Conservation (phyloP, 2,888 invertebrate species). For the Tachina grossa region DNA sequence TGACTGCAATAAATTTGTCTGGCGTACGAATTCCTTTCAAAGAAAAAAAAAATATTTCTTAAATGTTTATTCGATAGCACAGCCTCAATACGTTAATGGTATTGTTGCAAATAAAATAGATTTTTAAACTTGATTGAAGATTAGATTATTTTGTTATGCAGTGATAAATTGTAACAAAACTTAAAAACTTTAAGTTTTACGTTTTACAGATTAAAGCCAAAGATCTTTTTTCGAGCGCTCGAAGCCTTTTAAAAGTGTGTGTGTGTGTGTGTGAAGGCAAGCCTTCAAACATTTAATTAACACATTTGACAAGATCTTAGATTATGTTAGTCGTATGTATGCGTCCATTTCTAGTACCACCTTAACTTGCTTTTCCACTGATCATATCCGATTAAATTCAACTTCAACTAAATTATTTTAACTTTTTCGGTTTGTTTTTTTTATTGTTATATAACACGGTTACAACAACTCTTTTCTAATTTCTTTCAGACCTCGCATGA, state of each 20-base stretch:
- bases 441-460: neutral
- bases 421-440: no score
- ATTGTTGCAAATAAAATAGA: conserved; percentile 19
- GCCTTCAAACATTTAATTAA: neutral
- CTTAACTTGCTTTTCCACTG: no score
- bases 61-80: conserved; percentile 51
- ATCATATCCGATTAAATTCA: no score
- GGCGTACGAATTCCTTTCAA: conserved; percentile 56
- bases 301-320: neutral
- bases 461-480: neutral
- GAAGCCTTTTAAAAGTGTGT: no score
- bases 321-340: no score
- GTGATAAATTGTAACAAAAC: conserved; percentile 22
- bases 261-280: no score
- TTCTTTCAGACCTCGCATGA: conserved; percentile 83
- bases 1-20: conserved; percentile 60
- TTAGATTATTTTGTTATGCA: conserved; percentile 30
- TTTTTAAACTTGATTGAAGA: conserved; percentile 36
- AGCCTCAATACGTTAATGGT: conserved; percentile 32
- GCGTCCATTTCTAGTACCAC: no score
- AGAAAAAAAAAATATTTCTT: conserved; percentile 5
- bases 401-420: no score
- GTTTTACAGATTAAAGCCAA: no score
- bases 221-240: no score
- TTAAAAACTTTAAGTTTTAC: conserved; percentile 79